A percentile compares a stretch with the other conserved stretches of the same genome.
phyloP scores from a whole-genome alignment of 2,888 invertebrate genomes.

The Dolichomitus sp. region DNA sequence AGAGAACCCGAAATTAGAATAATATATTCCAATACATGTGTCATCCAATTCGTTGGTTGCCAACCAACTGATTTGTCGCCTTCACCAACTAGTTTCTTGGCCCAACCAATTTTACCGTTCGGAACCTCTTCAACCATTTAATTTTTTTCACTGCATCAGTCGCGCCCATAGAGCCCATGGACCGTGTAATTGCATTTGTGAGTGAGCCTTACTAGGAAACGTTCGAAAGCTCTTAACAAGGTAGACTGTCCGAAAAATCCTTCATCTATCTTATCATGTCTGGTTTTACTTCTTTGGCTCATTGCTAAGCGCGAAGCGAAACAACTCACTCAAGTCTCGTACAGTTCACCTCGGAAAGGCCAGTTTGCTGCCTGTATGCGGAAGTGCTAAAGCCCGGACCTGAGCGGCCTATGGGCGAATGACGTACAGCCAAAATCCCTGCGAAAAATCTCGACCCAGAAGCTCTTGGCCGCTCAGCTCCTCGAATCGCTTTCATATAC shows the following conservation, averaged over 20 bases:
- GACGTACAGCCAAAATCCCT: conserved; percentile 35
- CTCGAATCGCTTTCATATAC: conserved; percentile 30
- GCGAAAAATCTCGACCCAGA: conserved; percentile 34
- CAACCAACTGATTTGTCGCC: too few relatives aligned
- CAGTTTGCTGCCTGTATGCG: conserved; percentile 13
- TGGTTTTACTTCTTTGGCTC: not conserved
- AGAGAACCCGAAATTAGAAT: too few relatives aligned
- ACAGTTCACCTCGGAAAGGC: not conserved
- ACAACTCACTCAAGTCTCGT: conserved; percentile 11
- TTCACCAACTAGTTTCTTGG: too few relatives aligned
- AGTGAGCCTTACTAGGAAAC: not conserved
- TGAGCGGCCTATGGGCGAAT: conserved; percentile 12
- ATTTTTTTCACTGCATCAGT: not conserved
- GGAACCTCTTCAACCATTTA: too few relatives aligned
- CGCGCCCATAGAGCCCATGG: not conserved
- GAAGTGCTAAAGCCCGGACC: conserved; percentile 14
- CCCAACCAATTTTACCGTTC: not conserved
- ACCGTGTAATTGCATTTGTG: conserved; percentile 13
- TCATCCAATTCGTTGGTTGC: too few relatives aligned
- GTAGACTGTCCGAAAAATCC: not conserved
- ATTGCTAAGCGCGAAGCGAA: conserved; percentile 14
- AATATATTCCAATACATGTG: too few relatives aligned
- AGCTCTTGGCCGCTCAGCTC: conserved; percentile 19
- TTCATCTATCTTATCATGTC: not conserved
- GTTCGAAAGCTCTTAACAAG: not conserved